A percentile compares a stretch with the other conserved stretches of the same genome.
Conservation (phyloP, 1,140 invertebrate species). For the Solenopsis fugax region DNA sequence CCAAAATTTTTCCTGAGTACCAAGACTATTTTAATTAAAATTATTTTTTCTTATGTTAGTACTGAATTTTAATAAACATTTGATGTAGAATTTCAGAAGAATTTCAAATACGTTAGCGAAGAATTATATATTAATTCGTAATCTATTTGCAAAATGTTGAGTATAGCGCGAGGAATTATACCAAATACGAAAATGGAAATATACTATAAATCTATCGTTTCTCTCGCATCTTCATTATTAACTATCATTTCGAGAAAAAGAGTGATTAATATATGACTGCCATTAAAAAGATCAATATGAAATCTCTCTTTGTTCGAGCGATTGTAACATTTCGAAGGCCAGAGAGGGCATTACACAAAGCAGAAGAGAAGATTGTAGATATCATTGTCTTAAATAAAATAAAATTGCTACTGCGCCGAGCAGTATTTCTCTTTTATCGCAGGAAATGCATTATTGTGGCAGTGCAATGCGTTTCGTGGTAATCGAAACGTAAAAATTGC, state of each 20-base stretch:
- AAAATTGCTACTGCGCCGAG: neutral
- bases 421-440: constrained; percentile 40
- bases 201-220: neutral
- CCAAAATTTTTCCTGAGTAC: too few species aligned
- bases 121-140: neutral
- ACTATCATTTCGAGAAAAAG: neutral
- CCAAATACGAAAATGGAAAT: neutral
- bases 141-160: neutral
- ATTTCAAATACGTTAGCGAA: neutral
- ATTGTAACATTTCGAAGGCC: constrained; percentile 19
- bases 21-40: neutral
- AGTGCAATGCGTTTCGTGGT: constrained; percentile 16
- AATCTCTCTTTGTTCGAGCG: neutral
- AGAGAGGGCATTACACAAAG: constrained; percentile 27
- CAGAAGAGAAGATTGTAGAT: constrained; percentile 15
- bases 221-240: neutral
- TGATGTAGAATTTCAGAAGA: neutral
- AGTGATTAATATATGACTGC: constrained; percentile 2
- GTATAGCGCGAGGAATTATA: neutral
- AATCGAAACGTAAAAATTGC: constrained; percentile 29
- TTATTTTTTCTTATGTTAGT: neutral
- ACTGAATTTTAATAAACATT: neutral
- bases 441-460: neutral
- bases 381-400: constrained; percentile 46
- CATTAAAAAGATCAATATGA: constrained; percentile 20